Base-by-base conservation (phyloP, 2,888 invertebrate species). In the Nemapogon koenigi region DNA sequence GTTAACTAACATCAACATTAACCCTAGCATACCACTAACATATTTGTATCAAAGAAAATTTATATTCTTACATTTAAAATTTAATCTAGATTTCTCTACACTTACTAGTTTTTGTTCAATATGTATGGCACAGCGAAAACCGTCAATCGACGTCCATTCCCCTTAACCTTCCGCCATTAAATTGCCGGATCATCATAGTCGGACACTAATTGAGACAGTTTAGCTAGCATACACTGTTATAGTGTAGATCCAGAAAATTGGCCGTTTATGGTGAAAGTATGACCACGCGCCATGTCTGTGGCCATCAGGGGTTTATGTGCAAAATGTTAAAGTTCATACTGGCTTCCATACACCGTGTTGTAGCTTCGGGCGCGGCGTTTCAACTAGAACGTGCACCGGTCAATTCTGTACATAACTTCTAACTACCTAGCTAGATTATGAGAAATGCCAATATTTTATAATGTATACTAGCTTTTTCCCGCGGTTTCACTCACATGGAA, bases 131-230 rank as follows among this genome's bases (percentile, higher is more conserved):
- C n/a, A n/a, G n/a, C n/a, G n/a, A n/a, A n/a, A n/a, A n/a, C n/a
- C n/a, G n/a, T n/a, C n/a, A n/a, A n/a, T n/a, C n/a, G n/a, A n/a
- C n/a, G n/a, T n/a, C n/a, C n/a, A n/a, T n/a, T n/a, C n/a, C n/a
- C n/a, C n/a, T n/a, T n/a, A n/a, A n/a, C 33, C 33, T 33, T 33
- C 33, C 16, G 31, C 13, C 7, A 16, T 16, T 13, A 70, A 73
- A 75, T 73, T 71, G 62, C 67, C 61, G 62, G 72, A 72, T 75
- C 75, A 71, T 71, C 70, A 28, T 63, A 67, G 66, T 62, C 56
- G 60, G 60, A 60, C 63, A 62, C 75, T 76, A 76, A 76, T 75
- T 76, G 76, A 75, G 76, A 73, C 71, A 69, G 75, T 73, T 73
- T 70, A 69, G 65, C 59, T 58, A 19, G 19, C 19, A 18, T 56